Evolutionary conservation across 2,113 vertebrate genomes (phyloP).

Genomic region (Lampris incognitus): DNA sequence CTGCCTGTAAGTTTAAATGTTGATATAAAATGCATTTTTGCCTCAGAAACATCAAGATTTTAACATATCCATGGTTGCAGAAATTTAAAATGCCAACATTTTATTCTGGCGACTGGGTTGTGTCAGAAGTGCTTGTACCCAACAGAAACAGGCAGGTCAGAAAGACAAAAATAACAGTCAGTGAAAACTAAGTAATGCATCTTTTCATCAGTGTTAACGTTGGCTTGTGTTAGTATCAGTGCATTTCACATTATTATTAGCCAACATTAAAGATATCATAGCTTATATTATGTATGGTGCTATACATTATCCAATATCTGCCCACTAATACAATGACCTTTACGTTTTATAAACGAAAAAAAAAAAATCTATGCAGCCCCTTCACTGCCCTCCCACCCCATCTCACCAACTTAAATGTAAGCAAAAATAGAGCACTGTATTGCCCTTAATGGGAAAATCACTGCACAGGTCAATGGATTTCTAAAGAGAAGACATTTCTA

Average conservation of each 20-base stretch:
- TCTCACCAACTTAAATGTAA: conserved; percentile 13
- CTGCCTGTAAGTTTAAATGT: too few relatives aligned
- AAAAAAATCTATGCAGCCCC: not conserved
- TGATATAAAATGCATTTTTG: too few relatives aligned
- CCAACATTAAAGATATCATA: not conserved
- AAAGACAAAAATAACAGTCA: not conserved
- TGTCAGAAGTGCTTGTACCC: not conserved
- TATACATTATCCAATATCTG: not conserved
- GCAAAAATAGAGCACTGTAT: not conserved
- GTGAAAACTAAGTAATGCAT: not conserved
- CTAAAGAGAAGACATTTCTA: conserved; percentile 20
- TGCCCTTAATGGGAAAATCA: conserved; percentile 25
- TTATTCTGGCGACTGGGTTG: not conserved
- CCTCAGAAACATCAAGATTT: too few relatives aligned
- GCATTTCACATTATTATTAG: conserved; percentile 2
- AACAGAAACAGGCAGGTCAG: not conserved
- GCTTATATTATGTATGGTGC: too few relatives aligned
- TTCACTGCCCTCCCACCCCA: conserved; percentile 6
- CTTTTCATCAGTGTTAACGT: not conserved
- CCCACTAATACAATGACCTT: not conserved
- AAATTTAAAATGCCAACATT: too few relatives aligned
- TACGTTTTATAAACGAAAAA: not conserved
- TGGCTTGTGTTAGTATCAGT: too few relatives aligned
- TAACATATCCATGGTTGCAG: too few relatives aligned
- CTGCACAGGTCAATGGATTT: conserved; percentile 6